Conservation (phyloP, 2,797 vertebrate species). For the Bovichtus diacanthus region DNA sequence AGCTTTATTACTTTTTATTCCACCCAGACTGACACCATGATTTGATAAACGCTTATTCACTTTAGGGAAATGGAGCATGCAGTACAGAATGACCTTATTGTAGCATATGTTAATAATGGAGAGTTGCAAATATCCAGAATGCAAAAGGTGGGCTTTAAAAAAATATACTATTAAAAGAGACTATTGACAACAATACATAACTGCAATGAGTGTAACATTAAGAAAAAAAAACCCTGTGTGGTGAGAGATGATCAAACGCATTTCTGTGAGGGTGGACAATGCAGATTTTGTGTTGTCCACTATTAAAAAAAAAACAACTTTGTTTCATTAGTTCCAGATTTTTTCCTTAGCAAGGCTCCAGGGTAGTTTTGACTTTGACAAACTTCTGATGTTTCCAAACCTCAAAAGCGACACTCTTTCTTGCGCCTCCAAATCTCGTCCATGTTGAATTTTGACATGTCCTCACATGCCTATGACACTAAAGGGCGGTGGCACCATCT, state of each 20-base stretch:
- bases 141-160: slow-evolving; percentile 32
- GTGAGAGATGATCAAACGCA: slow-evolving; percentile 45
- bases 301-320: slow-evolving; percentile 49
- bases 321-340: slow-evolving; percentile 39
- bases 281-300: slow-evolving; percentile 45
- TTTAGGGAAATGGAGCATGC: slow-evolving; percentile 21
- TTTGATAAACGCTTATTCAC: slow-evolving; percentile 6
- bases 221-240: slow-evolving; percentile 38
- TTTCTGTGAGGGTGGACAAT: slow-evolving; percentile 30
- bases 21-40: slow-evolving; percentile 55
- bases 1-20: slow-evolving; percentile 35
- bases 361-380: slow-evolving; percentile 17
- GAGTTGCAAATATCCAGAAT: slow-evolving; percentile 41
- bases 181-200: slow-evolving; percentile 44
- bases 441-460: slow-evolving; percentile 42
- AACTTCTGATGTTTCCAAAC: slow-evolving; percentile 11
- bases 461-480: slow-evolving; percentile 60
- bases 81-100: slow-evolving; percentile 30
- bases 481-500: slow-evolving; percentile 64
- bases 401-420: slow-evolving; percentile 24
- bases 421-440: slow-evolving; percentile 37
- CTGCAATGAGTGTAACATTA: slow-evolving; percentile 30
- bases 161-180: slow-evolving; percentile 29
- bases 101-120: slow-evolving; percentile 52
- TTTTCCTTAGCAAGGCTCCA: slow-evolving; percentile 19